Evolutionary conservation across 2,888 invertebrate genomes (phyloP).

Genomic region (Eupsilia transversa): DNA sequence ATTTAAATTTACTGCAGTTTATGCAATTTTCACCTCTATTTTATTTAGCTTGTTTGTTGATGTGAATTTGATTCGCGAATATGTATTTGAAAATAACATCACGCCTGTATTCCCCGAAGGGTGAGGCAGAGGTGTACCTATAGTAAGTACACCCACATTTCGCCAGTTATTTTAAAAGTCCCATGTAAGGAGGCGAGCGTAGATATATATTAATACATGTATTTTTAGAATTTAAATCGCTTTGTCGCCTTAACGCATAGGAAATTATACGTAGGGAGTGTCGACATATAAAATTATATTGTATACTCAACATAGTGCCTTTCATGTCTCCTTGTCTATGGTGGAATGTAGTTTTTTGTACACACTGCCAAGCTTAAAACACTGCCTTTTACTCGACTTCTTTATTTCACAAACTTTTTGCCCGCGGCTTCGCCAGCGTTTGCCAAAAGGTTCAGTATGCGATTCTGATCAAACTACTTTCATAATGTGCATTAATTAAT

Average conservation of each 20-base stretch:
- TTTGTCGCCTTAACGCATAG: background rate
- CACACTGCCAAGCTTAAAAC: slow-evolving; percentile 34
- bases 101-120: background rate
- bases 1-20: background rate
- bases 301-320: slow-evolving; percentile 45
- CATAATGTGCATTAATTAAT: too few relatives aligned
- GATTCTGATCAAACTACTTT: too few relatives aligned
- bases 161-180: background rate
- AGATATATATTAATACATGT: background rate
- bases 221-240: background rate
- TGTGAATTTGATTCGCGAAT: background rate
- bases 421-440: too few relatives aligned
- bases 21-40: background rate
- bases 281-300: slow-evolving; percentile 10
- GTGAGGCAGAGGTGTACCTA: background rate
- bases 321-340: slow-evolving; percentile 25
- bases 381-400: slow-evolving; percentile 14
- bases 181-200: background rate
- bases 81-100: background rate
- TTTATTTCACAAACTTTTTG: background rate
- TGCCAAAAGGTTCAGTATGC: too few relatives aligned
- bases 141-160: background rate
- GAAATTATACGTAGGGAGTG: background rate
- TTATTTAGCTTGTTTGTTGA: background rate
- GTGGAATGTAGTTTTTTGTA: background rate